These are phyloP conservation scores for Caprella mutica DNA, from an alignment of 2,888 invertebrate species.

Conservation along the genomic window DNA sequence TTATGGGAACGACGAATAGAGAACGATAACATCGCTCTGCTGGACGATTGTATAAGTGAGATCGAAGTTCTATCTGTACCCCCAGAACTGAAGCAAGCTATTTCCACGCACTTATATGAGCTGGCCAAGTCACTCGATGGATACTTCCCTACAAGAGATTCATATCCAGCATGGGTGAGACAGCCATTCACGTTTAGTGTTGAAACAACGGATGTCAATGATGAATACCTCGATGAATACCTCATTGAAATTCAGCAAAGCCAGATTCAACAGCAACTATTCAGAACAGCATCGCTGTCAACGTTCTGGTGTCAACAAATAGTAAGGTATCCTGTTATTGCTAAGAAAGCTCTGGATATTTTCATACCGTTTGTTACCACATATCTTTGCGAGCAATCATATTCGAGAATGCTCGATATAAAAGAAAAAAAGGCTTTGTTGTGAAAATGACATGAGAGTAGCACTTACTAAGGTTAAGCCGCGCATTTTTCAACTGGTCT, in stretches of 20 bases:
- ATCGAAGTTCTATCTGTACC: background rate
- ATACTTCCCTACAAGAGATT: slow-evolving; percentile 10
- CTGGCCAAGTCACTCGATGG: slow-evolving; percentile 11
- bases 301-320: slow-evolving; percentile 7
- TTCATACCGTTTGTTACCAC: slow-evolving; percentile 18
- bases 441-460: slow-evolving; percentile 21
- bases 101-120: slow-evolving; percentile 11
- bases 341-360: slow-evolving; percentile 13
- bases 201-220: slow-evolving; percentile 18
- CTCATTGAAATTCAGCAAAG: slow-evolving; percentile 17
- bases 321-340: slow-evolving; percentile 14
- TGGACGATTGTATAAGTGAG: background rate
- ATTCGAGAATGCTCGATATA: slow-evolving; percentile 8
- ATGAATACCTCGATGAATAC: slow-evolving; percentile 16
- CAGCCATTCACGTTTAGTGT: slow-evolving; percentile 20
- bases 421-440: slow-evolving; percentile 16
- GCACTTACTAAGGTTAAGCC: slow-evolving; percentile 22
- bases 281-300: slow-evolving; percentile 1
- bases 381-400: slow-evolving; percentile 11
- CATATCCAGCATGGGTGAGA: slow-evolving; percentile 22
- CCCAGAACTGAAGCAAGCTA: slow-evolving; percentile 13
- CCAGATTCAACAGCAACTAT: slow-evolving; percentile 22
- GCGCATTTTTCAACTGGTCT: slow-evolving; percentile 16
- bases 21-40: too few species aligned
- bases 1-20: too few species aligned